phyloP scores from a whole-genome alignment of 2,888 invertebrate genomes.

The Podabrus alpinus region DNA sequence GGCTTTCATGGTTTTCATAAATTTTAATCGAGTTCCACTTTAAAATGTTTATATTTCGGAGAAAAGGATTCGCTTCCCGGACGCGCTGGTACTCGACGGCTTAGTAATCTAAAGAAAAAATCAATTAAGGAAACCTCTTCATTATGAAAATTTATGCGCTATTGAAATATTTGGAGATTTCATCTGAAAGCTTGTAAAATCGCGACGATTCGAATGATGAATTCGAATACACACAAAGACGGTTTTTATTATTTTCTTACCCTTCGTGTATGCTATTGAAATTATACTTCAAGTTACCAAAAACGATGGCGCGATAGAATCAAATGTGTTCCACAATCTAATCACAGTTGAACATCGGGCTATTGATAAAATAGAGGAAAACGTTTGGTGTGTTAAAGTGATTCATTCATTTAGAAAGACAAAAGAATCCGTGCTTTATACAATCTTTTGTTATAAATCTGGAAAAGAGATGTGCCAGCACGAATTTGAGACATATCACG shows the following conservation, averaged over 20 bases:
- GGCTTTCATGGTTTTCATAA: background rate
- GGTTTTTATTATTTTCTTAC: background rate
- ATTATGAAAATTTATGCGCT: background rate
- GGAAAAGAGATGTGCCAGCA: background rate
- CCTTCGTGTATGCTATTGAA: background rate
- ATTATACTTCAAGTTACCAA: background rate
- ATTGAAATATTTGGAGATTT: background rate
- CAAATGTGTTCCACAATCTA: background rate
- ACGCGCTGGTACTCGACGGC: background rate
- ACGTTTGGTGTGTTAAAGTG: background rate
- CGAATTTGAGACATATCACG: background rate
- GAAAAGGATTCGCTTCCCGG: background rate
- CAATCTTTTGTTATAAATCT: background rate
- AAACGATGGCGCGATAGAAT: background rate
- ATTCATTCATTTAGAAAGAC: background rate
- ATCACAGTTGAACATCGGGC: background rate
- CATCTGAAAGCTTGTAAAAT: background rate
- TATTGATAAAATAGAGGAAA: background rate
- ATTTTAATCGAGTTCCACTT: background rate
- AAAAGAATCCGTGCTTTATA: background rate
- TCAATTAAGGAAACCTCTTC: background rate
- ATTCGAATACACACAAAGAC: background rate
- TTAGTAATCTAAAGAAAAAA: background rate
- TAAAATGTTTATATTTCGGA: background rate
- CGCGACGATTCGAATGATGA: background rate